Evolutionary conservation across 2,797 vertebrate species (phyloP), one percentile per base, ranked within the genome.

Genomic region (Tragopan temminckii): DNA sequence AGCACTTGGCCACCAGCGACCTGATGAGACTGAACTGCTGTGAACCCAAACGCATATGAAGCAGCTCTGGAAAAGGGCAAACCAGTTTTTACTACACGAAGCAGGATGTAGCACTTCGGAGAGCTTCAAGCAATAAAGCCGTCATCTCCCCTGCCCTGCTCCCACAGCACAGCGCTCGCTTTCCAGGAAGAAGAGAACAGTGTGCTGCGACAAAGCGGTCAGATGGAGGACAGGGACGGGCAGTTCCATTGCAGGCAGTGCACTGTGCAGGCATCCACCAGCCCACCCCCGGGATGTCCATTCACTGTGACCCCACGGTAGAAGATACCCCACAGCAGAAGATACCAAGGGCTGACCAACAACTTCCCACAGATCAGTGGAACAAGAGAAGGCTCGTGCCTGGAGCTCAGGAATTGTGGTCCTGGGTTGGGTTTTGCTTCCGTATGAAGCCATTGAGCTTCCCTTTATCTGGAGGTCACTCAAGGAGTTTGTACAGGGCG

Each of bases 151-250:
- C 69, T 71, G 80, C 59, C 72, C 68, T 43, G 45, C 59, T 88
- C 53, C 72, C 20, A 18, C 38, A 48, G 24, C 36, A 55, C 68
- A 57, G 72, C 66, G 36, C 46, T 84, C 40, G 70, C 81, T 93
- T 89, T 95, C 81, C 88, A 94, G 83, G 90, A 94, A 88, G 90
- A 67, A 53, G 33, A 50, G 85, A 89, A 78, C 90, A 91, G 29
- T 2, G 23, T 66, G 85, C 0, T 25, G 66, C 83, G 52, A 31
- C 61, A 43, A 57, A 59, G 57, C 3, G 0, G 19, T 35, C 50
- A 57, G 19, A 42, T 52, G 31, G 25, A 69, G 66, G 70, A 52
- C 88, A 84, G 38, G 82, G 89, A 29, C 0, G 38, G 79, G 62
- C 6, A 45, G 40, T 31, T 68, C 5, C 50, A n/a, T 66, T 57